Conservation (phyloP, 2,888 invertebrate species). For the Caenorhabditis sinica region DNA sequence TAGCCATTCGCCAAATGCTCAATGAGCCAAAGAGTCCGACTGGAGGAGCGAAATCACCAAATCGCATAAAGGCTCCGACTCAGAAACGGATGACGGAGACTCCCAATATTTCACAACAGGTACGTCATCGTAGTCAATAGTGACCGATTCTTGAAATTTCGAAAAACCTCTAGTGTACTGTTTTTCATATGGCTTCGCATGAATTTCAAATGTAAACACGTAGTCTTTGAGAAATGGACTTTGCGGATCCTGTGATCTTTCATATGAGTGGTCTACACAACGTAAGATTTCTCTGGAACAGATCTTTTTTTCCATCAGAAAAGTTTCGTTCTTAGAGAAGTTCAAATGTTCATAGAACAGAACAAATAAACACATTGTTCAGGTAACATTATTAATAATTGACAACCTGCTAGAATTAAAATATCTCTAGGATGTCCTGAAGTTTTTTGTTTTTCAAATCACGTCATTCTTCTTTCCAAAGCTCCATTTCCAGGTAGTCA, state of each 20-base stretch:
- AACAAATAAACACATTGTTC: too few species aligned
- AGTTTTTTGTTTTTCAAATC: too few species aligned
- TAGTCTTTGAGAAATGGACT: background rate
- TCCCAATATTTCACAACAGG: conserved; percentile 68
- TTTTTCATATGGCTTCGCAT: background rate
- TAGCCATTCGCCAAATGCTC: conserved; percentile 49
- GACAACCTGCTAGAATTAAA: too few species aligned
- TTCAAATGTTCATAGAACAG: too few species aligned
- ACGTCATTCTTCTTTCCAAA: too few species aligned
- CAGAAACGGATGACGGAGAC: conserved; percentile 50
- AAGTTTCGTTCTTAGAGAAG: too few species aligned
- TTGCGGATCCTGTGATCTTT: background rate
- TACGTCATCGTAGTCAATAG: background rate
- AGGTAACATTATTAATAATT: too few species aligned
- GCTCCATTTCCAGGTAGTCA: conserved; percentile 55
- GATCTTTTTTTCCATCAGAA: too few species aligned
- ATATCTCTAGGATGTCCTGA: too few species aligned
- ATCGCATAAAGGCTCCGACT: conserved; percentile 24
- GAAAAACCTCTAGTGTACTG: background rate
- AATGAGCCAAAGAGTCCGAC: conserved; percentile 45
- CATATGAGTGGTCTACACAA: background rate
- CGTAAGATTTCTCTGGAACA: too few species aligned
- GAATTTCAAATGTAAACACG: background rate
- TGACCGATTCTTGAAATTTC: background rate
- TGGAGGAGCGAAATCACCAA: conserved; percentile 42